Percentiles rank a stretch among this genome's conserved stretches.
phyloP scores from a whole-genome alignment of 2,888 invertebrate species.

The Teleogryllus oceanicus region DNA sequence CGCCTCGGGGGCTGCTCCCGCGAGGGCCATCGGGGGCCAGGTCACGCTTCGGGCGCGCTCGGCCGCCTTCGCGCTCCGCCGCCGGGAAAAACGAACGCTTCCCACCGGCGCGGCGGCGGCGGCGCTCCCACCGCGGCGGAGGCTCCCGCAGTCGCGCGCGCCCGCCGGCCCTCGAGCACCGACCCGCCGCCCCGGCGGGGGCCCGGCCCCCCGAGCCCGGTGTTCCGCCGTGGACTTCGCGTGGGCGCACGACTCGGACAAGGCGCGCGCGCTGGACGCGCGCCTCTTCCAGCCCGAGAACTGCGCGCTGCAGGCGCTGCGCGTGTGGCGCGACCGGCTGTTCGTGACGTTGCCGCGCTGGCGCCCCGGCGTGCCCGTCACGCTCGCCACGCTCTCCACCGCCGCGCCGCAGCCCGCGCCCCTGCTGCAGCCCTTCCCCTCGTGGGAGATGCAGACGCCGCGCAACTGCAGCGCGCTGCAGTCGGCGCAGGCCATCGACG shows the following conservation, averaged over 20 bases:
- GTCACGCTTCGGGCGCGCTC: neutral
- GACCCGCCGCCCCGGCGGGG: too few relatives aligned
- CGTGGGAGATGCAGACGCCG: slow-evolving; percentile 63
- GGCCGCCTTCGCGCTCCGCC: neutral
- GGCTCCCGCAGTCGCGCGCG: neutral
- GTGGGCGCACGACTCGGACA: slow-evolving; percentile 59
- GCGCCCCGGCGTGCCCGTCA: slow-evolving; percentile 71
- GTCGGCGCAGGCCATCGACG: slow-evolving; percentile 71
- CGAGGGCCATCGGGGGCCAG: neutral
- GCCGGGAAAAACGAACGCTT: neutral
- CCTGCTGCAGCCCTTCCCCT: slow-evolving; percentile 67
- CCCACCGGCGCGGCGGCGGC: neutral
- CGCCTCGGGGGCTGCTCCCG: neutral
- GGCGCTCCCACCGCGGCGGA: neutral
- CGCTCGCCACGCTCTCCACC: slow-evolving; percentile 66
- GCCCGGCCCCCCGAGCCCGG: too few relatives aligned
- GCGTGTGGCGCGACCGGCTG: slow-evolving; percentile 65
- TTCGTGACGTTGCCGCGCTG: slow-evolving; percentile 74
- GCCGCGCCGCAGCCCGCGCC: slow-evolving; percentile 61
- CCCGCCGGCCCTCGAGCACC: neutral
- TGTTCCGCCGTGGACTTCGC: slow-evolving; percentile 68
- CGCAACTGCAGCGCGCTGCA: slow-evolving; percentile 68
- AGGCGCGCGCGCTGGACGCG: slow-evolving; percentile 54
- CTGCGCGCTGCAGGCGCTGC: slow-evolving; percentile 72
- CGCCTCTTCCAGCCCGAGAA: slow-evolving; percentile 66